phyloP scores from a whole-genome alignment of 2,888 invertebrate species.

The Phymatocera aterrima region DNA sequence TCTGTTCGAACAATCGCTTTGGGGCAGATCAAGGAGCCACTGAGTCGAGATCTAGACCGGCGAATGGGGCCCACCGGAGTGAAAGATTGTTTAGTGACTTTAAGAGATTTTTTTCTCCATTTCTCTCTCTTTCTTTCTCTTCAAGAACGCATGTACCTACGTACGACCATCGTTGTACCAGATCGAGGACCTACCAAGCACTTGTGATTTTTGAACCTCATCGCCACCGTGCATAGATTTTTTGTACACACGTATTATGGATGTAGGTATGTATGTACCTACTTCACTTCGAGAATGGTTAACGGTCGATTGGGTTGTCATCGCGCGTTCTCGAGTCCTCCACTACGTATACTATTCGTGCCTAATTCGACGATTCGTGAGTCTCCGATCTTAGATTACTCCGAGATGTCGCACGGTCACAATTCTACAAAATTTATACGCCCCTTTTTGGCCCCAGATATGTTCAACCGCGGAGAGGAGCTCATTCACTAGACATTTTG shows the following conservation, averaged over 20 bases:
- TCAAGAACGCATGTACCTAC: conserved; percentile 28
- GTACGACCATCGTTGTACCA: background rate
- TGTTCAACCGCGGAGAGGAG: background rate
- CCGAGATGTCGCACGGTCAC: too few relatives aligned
- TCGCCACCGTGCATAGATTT: conserved; percentile 4
- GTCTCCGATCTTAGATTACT: conserved; percentile 22
- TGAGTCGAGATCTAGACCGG: conserved; percentile 50
- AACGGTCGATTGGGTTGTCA: conserved; percentile 62
- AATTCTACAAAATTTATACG: too few relatives aligned
- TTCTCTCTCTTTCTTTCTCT: conserved; percentile 45
- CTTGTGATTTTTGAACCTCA: conserved; percentile 14
- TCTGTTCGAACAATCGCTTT: conserved; percentile 58
- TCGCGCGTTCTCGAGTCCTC: conserved; percentile 45
- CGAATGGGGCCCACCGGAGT: conserved; percentile 62
- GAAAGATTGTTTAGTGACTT: conserved; percentile 69
- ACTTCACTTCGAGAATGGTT: conserved; percentile 50
- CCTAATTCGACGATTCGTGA: background rate
- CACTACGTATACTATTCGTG: too few relatives aligned
- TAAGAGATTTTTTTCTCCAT: conserved; percentile 61
- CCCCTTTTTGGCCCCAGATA: background rate
- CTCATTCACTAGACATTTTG: background rate
- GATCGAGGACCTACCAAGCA: background rate
- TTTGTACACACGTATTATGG: too few relatives aligned
- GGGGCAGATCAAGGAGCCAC: conserved; percentile 70
- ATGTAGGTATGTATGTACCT: background rate